Percentiles rank a stretch among this genome's conserved stretches.
Conservation (phyloP, 1,140 invertebrate species). For the Andricus grossulariae region DNA sequence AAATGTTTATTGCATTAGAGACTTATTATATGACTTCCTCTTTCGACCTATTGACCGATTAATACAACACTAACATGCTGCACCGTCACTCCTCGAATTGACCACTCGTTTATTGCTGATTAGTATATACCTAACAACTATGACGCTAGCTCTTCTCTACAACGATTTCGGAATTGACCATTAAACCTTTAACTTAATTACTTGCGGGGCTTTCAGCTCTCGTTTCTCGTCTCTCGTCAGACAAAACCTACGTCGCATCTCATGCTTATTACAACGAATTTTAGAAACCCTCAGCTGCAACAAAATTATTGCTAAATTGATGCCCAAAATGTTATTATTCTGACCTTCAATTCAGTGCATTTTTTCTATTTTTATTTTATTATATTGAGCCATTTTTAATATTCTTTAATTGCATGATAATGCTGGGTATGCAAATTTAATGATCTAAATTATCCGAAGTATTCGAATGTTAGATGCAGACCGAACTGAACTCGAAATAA, state of each 20-base stretch:
- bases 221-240: background rate
- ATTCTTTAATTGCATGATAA: no score
- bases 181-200: constrained; percentile 28
- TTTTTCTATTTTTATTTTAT: no score
- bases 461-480: no score
- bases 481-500: no score
- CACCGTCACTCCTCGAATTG: constrained; percentile 24
- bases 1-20: constrained; percentile 29
- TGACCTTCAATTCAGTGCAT: no score
- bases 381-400: no score
- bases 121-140: constrained; percentile 14
- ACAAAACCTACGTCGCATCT: background rate
- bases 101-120: constrained; percentile 19
- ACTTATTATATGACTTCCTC: constrained; percentile 29
- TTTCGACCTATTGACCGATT: constrained; percentile 27
- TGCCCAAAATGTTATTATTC: no score
- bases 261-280: background rate
- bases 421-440: no score
- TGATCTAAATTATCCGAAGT: no score
- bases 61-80: constrained; percentile 18
- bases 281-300: no score
- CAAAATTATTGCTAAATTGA: no score
- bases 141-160: background rate
- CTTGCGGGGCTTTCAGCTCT: background rate
- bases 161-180: constrained; percentile 21